These are phyloP conservation scores for Glyphotaelius pellucidus DNA, from an alignment of 2,888 invertebrate genomes.

Conservation along the genomic window DNA sequence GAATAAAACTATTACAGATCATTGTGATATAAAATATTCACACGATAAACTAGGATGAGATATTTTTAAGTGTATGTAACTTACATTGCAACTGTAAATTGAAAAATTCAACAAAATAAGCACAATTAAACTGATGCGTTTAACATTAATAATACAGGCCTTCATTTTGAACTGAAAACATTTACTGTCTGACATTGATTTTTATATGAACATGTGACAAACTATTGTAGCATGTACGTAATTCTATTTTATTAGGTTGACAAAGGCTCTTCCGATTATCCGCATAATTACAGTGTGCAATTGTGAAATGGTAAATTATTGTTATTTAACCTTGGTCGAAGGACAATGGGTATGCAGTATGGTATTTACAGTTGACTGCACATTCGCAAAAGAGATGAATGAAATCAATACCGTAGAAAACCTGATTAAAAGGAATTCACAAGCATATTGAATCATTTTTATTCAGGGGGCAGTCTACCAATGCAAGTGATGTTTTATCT, in stretches of 20 bases:
- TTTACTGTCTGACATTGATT: slow-evolving; percentile 15
- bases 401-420: slow-evolving; percentile 19
- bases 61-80: background rate
- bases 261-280: slow-evolving; percentile 52
- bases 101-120: slow-evolving; percentile 14
- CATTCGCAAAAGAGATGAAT: slow-evolving; percentile 31
- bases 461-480: background rate
- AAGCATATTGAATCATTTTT: background rate
- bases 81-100: slow-evolving; percentile 38
- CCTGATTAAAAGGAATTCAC: background rate
- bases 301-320: slow-evolving; percentile 22
- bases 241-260: slow-evolving; percentile 55
- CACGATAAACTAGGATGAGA: background rate
- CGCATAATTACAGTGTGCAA: slow-evolving; percentile 47
- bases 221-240: slow-evolving; percentile 19
- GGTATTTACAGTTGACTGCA: slow-evolving; percentile 57
- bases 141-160: background rate
- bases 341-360: slow-evolving; percentile 55
- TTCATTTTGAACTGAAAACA: slow-evolving; percentile 45
- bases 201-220: slow-evolving; percentile 41
- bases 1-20: background rate
- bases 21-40: background rate
- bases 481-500: background rate
- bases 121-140: background rate
- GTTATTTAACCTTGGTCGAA: slow-evolving; percentile 54